Evolutionary conservation across 1,140 invertebrate genomes (phyloP).

Genomic region (Caenorhabditis tropicalis): DNA sequence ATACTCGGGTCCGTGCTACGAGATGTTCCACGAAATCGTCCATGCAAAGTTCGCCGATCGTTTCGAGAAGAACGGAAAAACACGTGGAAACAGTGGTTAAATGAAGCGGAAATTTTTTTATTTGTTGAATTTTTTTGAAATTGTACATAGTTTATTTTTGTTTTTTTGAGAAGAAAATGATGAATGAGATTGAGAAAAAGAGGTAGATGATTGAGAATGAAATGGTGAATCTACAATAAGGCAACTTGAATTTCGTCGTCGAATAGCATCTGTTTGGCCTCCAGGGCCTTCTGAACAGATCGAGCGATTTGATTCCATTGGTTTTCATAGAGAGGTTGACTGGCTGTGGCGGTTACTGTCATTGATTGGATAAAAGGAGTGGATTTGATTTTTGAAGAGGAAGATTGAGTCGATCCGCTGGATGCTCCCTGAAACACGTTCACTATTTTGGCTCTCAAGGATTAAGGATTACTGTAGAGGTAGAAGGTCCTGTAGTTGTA

Average conservation of each 20-base stretch:
- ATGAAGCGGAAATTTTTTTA: background rate
- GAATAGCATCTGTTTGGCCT: constrained; percentile 16
- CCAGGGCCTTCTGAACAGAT: background rate
- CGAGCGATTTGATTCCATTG: background rate
- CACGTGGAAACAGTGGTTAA: background rate
- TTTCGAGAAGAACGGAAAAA: constrained; percentile 52
- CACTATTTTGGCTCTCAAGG: too few species aligned
- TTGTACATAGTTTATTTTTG: constrained; percentile 23
- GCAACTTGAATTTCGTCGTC: background rate
- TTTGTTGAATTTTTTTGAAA: background rate
- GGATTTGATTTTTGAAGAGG: background rate
- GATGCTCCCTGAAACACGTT: too few species aligned
- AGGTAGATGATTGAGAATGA: background rate
- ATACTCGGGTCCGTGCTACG: constrained; percentile 66
- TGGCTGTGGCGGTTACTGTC: constrained; percentile 1
- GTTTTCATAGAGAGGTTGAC: background rate
- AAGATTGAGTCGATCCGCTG: background rate
- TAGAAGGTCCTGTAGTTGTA: too few species aligned
- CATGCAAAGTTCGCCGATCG: constrained; percentile 59
- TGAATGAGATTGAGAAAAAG: background rate
- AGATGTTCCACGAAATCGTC: constrained; percentile 66
- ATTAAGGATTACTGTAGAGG: too few species aligned
- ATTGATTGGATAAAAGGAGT: background rate
- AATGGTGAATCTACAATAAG: background rate
- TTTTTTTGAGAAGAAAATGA: background rate